Evolutionary conservation across 1,140 invertebrate genomes (phyloP).

Genomic region (Geopemphigus sp.): DNA sequence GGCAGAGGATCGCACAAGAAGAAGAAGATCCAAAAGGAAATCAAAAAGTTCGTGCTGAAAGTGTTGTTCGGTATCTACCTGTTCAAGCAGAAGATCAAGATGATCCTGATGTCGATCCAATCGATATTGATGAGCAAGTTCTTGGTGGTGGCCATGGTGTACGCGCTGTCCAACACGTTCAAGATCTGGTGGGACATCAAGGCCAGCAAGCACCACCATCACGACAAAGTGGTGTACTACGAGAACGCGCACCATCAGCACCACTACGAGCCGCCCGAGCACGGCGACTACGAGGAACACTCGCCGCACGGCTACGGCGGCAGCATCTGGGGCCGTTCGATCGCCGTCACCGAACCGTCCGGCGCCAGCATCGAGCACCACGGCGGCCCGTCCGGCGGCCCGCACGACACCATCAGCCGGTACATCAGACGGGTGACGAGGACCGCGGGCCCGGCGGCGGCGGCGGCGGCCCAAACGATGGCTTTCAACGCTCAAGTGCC

Average conservation of each 20-base stretch:
- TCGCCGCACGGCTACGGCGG: conserved; percentile 51
- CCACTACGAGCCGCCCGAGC: conserved; percentile 54
- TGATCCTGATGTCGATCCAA: conserved; percentile 53
- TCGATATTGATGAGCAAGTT: conserved; percentile 54
- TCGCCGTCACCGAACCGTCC: conserved; percentile 51
- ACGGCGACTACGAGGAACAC: conserved; percentile 52
- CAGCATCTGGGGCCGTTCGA: conserved; percentile 53
- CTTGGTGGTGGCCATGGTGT: conserved; percentile 52
- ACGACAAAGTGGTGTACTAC: conserved; percentile 54
- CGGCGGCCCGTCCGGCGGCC: neutral
- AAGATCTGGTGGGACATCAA: conserved; percentile 54
- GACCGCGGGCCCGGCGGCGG: neutral
- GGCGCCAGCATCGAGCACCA: conserved; percentile 3
- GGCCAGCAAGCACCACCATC: conserved; percentile 38
- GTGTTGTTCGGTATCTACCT: conserved; percentile 54
- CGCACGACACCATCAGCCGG: neutral
- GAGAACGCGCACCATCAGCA: conserved; percentile 54
- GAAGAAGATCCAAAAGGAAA: conserved; percentile 54
- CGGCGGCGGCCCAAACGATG: neutral
- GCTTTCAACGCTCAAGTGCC: conserved; percentile 3
- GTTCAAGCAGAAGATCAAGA: conserved; percentile 54
- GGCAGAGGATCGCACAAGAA: conserved; percentile 53
- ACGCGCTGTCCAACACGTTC: conserved; percentile 53
- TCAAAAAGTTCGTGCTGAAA: conserved; percentile 54
- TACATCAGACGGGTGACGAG: conserved; percentile 32